phyloP scores from a whole-genome alignment of 2,888 invertebrate genomes.

The Notodonta dromedarius region DNA sequence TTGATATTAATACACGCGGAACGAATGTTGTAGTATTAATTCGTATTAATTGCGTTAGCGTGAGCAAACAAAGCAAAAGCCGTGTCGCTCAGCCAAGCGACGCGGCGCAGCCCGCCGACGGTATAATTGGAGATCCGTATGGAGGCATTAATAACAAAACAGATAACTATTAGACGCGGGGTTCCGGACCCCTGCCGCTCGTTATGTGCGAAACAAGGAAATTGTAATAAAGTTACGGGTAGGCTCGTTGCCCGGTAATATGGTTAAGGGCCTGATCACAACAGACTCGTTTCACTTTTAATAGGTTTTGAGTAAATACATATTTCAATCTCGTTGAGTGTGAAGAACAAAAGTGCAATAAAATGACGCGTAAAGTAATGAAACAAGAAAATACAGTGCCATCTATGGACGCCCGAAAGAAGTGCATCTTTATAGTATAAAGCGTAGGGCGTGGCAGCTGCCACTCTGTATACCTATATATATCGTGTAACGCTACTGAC shows the following conservation, averaged over 20 bases:
- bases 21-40: conserved; percentile 25
- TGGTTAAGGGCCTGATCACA: conserved; percentile 43
- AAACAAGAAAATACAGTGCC: too few relatives aligned
- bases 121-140: conserved; percentile 75
- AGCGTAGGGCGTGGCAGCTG: too few relatives aligned
- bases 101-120: conserved; percentile 46
- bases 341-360: too few relatives aligned
- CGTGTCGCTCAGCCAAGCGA: conserved; percentile 52
- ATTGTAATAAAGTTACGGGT: conserved; percentile 70
- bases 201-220: conserved; percentile 70
- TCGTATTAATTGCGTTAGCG: conserved; percentile 45
- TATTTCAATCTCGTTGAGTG: not conserved
- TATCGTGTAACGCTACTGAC: too few relatives aligned
- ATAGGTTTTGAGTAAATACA: not conserved
- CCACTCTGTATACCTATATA: too few relatives aligned
- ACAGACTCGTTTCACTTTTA: not conserved
- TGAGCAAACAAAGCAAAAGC: conserved; percentile 44
- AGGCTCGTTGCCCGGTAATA: conserved; percentile 61
- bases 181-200: conserved; percentile 59
- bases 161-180: conserved; percentile 69
- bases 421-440: too few relatives aligned
- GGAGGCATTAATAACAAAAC: conserved; percentile 77
- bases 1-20: too few relatives aligned
- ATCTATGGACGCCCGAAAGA: too few relatives aligned
- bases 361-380: too few relatives aligned